phyloP scores from a whole-genome alignment of 1,140 invertebrate species.

The Cyclargus thomasi region DNA sequence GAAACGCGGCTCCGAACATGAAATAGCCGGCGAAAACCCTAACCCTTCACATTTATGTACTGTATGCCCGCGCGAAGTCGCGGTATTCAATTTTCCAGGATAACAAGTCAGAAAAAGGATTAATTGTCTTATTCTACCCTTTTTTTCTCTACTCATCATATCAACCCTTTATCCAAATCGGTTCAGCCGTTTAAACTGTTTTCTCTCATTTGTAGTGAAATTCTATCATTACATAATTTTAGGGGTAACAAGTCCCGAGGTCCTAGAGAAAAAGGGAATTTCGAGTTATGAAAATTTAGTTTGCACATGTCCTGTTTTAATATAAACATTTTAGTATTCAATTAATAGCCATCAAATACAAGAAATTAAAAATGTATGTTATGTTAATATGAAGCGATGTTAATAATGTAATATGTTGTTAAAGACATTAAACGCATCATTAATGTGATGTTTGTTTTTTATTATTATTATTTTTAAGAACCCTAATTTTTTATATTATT shows the following conservation, averaged over 20 bases:
- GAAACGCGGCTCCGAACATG: slow-evolving; percentile 65
- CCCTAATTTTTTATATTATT: neutral
- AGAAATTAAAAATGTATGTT: neutral
- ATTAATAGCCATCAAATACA: neutral
- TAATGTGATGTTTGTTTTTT: neutral
- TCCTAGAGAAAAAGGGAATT: too few relatives aligned
- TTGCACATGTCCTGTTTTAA: neutral
- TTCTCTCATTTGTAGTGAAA: too few relatives aligned
- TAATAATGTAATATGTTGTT: neutral
- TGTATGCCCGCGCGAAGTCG: too few relatives aligned
- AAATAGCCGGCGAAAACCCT: slow-evolving; percentile 73
- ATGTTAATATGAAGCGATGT: neutral
- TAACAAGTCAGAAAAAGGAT: too few relatives aligned
- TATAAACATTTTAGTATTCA: neutral
- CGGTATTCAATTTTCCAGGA: too few relatives aligned
- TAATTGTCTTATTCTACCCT: too few relatives aligned
- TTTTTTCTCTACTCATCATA: too few relatives aligned
- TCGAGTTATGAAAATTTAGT: neutral
- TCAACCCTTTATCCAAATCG: too few relatives aligned
- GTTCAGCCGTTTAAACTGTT: too few relatives aligned
- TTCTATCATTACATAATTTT: too few relatives aligned
- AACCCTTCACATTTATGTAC: slow-evolving; percentile 28
- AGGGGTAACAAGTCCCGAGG: too few relatives aligned
- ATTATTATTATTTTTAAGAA: neutral
- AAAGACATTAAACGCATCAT: neutral